Evolutionary conservation across 2,888 invertebrate genomes (phyloP).

Genomic region (Nomada fucata): DNA sequence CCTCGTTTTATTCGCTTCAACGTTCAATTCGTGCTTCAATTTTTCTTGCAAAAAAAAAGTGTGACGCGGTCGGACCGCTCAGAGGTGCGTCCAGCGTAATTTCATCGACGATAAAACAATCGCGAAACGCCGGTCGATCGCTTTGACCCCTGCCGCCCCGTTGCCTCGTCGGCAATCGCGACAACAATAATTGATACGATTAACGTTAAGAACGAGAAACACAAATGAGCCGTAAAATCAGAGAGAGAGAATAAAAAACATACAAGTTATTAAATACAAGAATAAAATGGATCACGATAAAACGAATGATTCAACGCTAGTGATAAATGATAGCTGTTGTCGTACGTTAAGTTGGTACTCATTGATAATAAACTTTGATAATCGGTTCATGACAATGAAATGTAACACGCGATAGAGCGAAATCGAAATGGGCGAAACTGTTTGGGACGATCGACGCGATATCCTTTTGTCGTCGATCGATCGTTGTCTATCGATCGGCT

Average conservation of each 20-base stretch:
- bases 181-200: slow-evolving; percentile 55
- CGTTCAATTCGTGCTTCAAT: no score
- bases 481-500: slow-evolving; percentile 12
- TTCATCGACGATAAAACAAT: slow-evolving; percentile 33
- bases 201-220: slow-evolving; percentile 38
- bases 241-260: background rate
- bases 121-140: slow-evolving; percentile 3
- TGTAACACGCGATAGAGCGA: background rate
- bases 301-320: slow-evolving; percentile 30
- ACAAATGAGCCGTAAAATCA: background rate
- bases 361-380: slow-evolving; percentile 55
- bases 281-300: background rate
- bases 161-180: slow-evolving; percentile 30
- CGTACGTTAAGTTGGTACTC: slow-evolving; percentile 54
- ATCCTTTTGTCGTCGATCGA: slow-evolving; percentile 33
- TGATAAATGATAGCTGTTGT: slow-evolving; percentile 49
- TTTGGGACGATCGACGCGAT: background rate
- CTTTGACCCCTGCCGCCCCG: slow-evolving; percentile 6
- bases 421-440: background rate
- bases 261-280: background rate
- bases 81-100: slow-evolving; percentile 3
- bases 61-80: background rate
- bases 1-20: no score
- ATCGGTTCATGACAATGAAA: slow-evolving; percentile 60
- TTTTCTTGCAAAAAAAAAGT: no score